Percentiles rank a stretch among this genome's conserved stretches.
Conservation (phyloP, 92 coral and sea anemone species). For the Scolanthus callimorphus region DNA sequence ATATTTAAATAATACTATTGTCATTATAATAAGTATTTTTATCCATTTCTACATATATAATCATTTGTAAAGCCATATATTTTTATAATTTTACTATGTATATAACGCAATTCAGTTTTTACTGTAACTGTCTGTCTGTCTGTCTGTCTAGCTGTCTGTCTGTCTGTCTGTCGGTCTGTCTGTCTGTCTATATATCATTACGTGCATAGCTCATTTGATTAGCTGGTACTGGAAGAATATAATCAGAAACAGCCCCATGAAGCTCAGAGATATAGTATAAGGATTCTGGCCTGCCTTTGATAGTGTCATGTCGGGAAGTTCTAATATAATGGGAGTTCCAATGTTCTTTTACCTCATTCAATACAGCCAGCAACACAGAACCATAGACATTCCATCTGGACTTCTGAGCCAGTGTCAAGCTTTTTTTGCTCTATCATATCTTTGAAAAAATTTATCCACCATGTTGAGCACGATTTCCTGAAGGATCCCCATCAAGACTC, state of each 20-base stretch:
- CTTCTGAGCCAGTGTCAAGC: slow-evolving; percentile 33
- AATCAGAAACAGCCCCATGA: slow-evolving; percentile 42
- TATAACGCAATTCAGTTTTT: no score
- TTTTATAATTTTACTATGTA: no score
- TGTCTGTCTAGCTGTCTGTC: no score
- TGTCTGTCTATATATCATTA: no score
- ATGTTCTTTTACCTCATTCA: slow-evolving; percentile 49
- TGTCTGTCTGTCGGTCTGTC: no score
- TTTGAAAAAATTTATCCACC: slow-evolving; percentile 42
- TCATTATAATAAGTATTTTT: no score
- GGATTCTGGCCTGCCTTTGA: slow-evolving; percentile 61
- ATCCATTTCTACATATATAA: no score
- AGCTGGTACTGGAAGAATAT: slow-evolving; percentile 45
- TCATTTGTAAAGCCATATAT: no score
- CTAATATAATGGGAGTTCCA: slow-evolving; percentile 69
- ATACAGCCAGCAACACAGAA: slow-evolving; percentile 41
- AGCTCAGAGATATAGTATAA: slow-evolving; percentile 58
- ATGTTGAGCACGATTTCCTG: slow-evolving; percentile 31
- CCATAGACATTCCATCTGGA: slow-evolving; percentile 60
- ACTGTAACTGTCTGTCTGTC: no score
- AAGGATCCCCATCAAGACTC: slow-evolving; percentile 38
- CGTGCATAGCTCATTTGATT: slow-evolving; percentile 36
- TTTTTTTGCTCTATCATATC: slow-evolving; percentile 25
- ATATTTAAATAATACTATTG: no score
- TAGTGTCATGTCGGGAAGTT: slow-evolving; percentile 50